Evolutionary conservation across 2,888 invertebrate genomes (phyloP).

Genomic region (Ophraella communa): DNA sequence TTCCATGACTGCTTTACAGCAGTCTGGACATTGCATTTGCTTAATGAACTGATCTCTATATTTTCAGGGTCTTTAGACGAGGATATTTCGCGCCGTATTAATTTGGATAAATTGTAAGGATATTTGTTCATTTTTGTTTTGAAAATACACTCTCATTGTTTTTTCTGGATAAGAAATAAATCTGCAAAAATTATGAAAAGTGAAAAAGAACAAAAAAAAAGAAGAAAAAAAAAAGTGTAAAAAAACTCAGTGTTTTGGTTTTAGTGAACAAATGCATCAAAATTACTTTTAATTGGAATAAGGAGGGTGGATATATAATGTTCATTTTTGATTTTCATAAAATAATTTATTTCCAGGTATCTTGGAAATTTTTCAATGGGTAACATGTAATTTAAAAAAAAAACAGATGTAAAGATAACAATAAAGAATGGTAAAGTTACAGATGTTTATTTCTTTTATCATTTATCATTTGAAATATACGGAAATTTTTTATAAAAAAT

Average conservation of each 20-base stretch:
- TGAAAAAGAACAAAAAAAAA: conserved; percentile 27
- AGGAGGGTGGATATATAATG: conserved; percentile 1
- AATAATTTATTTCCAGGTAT: conserved; percentile 7
- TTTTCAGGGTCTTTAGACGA: conserved; percentile 74
- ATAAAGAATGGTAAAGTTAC: neutral
- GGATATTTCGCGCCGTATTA: conserved; percentile 76
- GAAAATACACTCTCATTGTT: conserved; percentile 33
- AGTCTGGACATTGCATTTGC: too few relatives aligned
- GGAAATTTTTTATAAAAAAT: too few relatives aligned
- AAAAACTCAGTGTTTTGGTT: conserved; percentile 8
- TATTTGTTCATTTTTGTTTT: conserved; percentile 49
- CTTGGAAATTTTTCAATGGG: conserved; percentile 4
- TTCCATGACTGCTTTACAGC: too few relatives aligned
- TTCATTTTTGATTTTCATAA: conserved; percentile 1
- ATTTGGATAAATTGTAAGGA: conserved; percentile 49
- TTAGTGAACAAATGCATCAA: neutral
- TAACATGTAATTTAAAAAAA: neutral
- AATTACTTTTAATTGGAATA: neutral
- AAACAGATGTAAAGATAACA: conserved; percentile 10
- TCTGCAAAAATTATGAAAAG: conserved; percentile 10
- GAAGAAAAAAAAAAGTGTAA: conserved; percentile 11
- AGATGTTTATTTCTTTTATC: too few relatives aligned
- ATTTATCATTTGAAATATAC: too few relatives aligned
- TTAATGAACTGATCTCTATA: conserved; percentile 58
- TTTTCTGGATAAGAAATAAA: conserved; percentile 20